phyloP scores from a whole-genome alignment of 2,797 vertebrate species.

The Sebastes hubbsi region DNA sequence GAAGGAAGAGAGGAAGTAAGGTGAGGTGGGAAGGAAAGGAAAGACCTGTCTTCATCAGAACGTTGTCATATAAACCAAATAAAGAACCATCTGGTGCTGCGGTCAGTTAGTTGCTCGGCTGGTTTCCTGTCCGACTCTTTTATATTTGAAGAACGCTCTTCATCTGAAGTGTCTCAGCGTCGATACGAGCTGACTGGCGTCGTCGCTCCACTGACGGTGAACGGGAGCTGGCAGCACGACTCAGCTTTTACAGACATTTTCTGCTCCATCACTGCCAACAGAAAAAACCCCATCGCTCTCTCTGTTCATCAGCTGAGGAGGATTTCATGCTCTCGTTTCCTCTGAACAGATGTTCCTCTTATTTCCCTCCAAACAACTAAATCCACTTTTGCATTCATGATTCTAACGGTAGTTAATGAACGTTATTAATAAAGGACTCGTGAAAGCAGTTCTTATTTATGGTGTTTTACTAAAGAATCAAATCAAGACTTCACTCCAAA shows the following conservation, averaged over 20 bases:
- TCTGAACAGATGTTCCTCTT: not conserved
- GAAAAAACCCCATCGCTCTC: not conserved
- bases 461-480: no score
- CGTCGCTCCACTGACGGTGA: constrained; percentile 10
- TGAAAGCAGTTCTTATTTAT: no score
- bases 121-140: not conserved
- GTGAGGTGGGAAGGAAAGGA: not conserved
- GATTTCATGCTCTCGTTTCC: no score
- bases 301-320: not conserved
- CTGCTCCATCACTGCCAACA: no score
- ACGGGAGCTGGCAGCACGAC: constrained; percentile 3
- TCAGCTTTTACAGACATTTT: constrained; percentile 27
- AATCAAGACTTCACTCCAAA: not conserved
- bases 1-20: not conserved
- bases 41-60: no score
- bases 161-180: not conserved
- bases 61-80: not conserved
- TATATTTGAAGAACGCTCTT: constrained; percentile 1
- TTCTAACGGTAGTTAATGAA: not conserved
- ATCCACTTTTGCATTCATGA: not conserved
- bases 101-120: not conserved
- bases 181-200: not conserved
- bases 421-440: not conserved
- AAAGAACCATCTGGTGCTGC: not conserved
- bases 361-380: not conserved